A percentile compares a stretch with the other conserved stretches of the same genome.
phyloP scores from a whole-genome alignment of 2,113 vertebrate species.

The Lates calcarifer region DNA sequence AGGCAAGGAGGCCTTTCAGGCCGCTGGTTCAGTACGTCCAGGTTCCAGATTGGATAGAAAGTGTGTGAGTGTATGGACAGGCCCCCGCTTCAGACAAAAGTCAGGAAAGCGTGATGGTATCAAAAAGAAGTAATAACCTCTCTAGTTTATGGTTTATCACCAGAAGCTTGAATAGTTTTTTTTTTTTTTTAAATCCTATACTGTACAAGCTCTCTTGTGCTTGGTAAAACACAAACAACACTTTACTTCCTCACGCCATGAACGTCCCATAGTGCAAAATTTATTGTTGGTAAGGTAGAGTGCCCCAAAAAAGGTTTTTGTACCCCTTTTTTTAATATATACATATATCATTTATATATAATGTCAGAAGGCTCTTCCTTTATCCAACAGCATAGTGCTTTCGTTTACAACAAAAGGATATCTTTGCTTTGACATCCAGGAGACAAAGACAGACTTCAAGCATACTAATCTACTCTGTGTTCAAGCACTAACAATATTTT shows the following conservation, averaged over 20 bases:
- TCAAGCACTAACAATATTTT: conserved; percentile 85
- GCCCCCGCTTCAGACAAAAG: conserved; percentile 83
- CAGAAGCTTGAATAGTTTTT: conserved; percentile 84
- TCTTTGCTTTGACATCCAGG: conserved; percentile 85
- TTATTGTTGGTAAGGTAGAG: conserved; percentile 89
- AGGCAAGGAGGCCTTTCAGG: conserved; percentile 75
- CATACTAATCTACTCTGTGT: conserved; percentile 81
- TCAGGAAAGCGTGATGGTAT: conserved; percentile 81
- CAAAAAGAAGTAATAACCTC: conserved; percentile 79
- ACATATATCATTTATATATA: conserved; percentile 89
- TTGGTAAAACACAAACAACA: conserved; percentile 83
- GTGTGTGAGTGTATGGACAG: conserved; percentile 79
- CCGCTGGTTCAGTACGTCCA: conserved; percentile 70
- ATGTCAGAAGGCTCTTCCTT: conserved; percentile 88
- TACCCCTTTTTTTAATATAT: conserved; percentile 84
- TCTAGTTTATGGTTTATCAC: conserved; percentile 77
- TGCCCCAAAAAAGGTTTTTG: conserved; percentile 85
- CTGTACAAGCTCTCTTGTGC: conserved; percentile 85
- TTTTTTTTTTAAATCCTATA: conserved; percentile 70
- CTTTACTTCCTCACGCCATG: conserved; percentile 83
- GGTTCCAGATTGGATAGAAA: conserved; percentile 69
- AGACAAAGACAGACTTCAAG: conserved; percentile 83
- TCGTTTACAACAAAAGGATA: conserved; percentile 87
- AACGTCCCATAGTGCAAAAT: conserved; percentile 91
- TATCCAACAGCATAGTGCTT: conserved; percentile 91